Base-by-base conservation (phyloP, 2,113 vertebrate species). In the Podilymbus podiceps region DNA sequence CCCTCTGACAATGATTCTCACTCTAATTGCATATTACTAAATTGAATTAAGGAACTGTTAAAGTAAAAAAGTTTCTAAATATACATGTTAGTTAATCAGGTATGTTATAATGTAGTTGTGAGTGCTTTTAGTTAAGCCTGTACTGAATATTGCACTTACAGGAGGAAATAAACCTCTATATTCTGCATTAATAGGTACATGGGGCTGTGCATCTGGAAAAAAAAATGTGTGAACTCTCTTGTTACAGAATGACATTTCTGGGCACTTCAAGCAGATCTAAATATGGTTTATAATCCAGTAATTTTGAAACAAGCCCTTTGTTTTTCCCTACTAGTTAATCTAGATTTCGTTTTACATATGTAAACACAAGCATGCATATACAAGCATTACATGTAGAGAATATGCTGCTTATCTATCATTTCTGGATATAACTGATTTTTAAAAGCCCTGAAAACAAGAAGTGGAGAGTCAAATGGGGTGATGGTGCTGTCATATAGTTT, bases 61-160 rank as follows among this genome's bases (percentile, higher is more conserved):
- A 42, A 42, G 14, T 42, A 42, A 42, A 42, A 42, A 42, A 12
- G 42, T 42, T 42, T 42, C 42, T 42, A 42, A 42, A 42, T 42
- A 42, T 42, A 42, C 42, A 12, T 42, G 42, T 42, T 42, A 42
- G 42, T 42, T 42, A 42, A 42, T 42, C 42, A 42, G 42, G 42
- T 42, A 12, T 15, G 14, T 42, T 42, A 42, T 42, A 42, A 42
- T 12, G 14, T 42, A 42, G 42, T 42, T 42, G 0, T 1, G 2
- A 33, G 11, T 8, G 31, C 33, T 83, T 88, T 76, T 30, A 53
- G 59, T 58, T 42, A n/a, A 53, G 55, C 8, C 38, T 50, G 11
- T 16, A 25, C 42, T 8, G 49, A 76, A 10, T 60, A 52, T 52
- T 28, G 63, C 35, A 44, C 24, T 44, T 73, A 40, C 2, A 71